Conservation (phyloP, 2,888 invertebrate species). For the Cordilura impudica region DNA sequence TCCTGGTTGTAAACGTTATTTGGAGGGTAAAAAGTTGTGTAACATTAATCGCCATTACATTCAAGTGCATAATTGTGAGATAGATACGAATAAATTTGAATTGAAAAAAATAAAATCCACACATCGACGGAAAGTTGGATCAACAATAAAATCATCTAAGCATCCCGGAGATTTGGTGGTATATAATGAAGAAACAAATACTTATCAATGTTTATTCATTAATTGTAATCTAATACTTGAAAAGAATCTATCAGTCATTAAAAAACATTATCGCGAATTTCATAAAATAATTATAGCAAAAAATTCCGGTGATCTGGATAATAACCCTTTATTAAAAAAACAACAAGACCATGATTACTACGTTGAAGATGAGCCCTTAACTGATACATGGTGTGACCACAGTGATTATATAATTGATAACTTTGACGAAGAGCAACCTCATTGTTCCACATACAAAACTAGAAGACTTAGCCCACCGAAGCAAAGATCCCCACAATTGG, state of each 20-base stretch:
- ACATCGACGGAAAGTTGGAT: neutral
- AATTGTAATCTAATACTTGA: constrained; percentile 17
- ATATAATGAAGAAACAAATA: neutral
- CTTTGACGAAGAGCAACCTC: neutral
- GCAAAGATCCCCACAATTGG: neutral
- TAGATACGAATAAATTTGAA: neutral
- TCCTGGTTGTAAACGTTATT: constrained; percentile 4
- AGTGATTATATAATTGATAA: neutral
- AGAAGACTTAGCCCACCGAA: no score
- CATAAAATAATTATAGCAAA: constrained; percentile 19
- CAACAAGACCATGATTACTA: no score
- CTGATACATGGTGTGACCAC: neutral
- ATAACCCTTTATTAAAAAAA: constrained; percentile 7
- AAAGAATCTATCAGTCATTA: neutral
- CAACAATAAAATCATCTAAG: neutral
- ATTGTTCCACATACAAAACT: neutral
- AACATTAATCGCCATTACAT: constrained; percentile 28
- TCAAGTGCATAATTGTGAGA: constrained; percentile 10
- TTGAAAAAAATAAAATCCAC: neutral
- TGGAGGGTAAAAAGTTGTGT: neutral
- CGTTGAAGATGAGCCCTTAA: neutral
- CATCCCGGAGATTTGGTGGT: neutral
- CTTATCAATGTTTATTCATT: constrained; percentile 14
- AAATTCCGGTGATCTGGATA: neutral
- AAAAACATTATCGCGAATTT: constrained; percentile 22